phyloP scores from a whole-genome alignment of 1,140 invertebrate species.

The Halictus rubicundus region DNA sequence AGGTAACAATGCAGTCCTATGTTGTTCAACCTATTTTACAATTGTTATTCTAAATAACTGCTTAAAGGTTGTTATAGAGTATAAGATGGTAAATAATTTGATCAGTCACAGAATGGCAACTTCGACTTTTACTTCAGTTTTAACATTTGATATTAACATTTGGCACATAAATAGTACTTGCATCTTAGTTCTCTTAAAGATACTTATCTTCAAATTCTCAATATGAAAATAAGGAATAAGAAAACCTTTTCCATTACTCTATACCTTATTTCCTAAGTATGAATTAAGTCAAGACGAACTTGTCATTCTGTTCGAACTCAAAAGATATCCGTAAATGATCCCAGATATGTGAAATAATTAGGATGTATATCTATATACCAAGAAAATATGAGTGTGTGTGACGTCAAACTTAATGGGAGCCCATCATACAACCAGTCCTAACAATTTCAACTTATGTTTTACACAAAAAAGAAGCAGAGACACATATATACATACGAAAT shows the following conservation, averaged over 20 bases:
- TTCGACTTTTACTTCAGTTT: slow-evolving; percentile 30
- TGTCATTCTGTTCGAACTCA: slow-evolving; percentile 48
- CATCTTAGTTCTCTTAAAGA: slow-evolving; percentile 18
- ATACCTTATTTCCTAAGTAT: slow-evolving; percentile 31
- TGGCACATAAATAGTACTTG: slow-evolving; percentile 62
- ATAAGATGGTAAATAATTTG: slow-evolving; percentile 59
- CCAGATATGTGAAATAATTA: slow-evolving; percentile 45
- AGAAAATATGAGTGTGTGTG: slow-evolving; percentile 29
- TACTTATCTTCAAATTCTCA: slow-evolving; percentile 18
- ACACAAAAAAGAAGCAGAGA: slow-evolving; percentile 9
- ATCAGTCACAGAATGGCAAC: slow-evolving; percentile 62
- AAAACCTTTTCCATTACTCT: slow-evolving; percentile 19
- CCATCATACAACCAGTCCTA: slow-evolving; percentile 16
- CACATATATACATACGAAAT: neutral
- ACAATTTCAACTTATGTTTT: slow-evolving; percentile 12
- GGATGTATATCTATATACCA: slow-evolving; percentile 13
- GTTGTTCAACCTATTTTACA: slow-evolving; percentile 36
- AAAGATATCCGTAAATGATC: slow-evolving; percentile 26
- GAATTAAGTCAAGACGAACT: slow-evolving; percentile 40
- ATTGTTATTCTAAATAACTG: slow-evolving; percentile 53
- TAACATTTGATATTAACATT: slow-evolving; percentile 52
- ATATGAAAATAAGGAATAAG: slow-evolving; percentile 27
- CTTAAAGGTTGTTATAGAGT: slow-evolving; percentile 65
- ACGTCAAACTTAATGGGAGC: slow-evolving; percentile 41
- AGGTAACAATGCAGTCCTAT: slow-evolving; percentile 56